phyloP scores from a whole-genome alignment of 2,113 vertebrate genomes.

The Forbesichthys agassizii region DNA sequence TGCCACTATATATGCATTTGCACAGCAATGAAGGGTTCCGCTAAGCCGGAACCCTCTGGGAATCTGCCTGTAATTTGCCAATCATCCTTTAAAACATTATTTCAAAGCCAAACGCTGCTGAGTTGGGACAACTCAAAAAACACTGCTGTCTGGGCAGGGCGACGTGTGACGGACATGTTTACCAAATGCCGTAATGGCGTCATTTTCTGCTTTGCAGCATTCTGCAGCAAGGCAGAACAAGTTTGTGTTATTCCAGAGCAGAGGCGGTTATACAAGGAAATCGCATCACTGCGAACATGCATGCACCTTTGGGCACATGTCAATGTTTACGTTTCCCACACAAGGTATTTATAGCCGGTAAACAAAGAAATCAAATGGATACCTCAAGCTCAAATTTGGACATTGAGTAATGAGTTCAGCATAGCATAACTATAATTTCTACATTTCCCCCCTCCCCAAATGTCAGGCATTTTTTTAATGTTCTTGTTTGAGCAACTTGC shows the following conservation, averaged over 20 bases:
- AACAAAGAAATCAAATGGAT: slow-evolving; percentile 32
- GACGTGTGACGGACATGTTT: slow-evolving; percentile 76
- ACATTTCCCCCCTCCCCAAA: neutral
- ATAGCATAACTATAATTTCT: neutral
- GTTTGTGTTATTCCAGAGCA: slow-evolving; percentile 72
- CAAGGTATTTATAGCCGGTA: slow-evolving; percentile 67
- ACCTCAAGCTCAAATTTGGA: slow-evolving; percentile 9
- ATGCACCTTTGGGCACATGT: slow-evolving; percentile 44
- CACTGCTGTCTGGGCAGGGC: slow-evolving; percentile 19
- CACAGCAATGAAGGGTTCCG: slow-evolving; percentile 37
- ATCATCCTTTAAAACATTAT: slow-evolving; percentile 52
- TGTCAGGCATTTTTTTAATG: neutral
- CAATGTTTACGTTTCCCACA: slow-evolving; percentile 71
- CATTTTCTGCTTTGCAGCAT: slow-evolving; percentile 76
- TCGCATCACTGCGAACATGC: slow-evolving; percentile 21
- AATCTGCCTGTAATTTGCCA: slow-evolving; percentile 14
- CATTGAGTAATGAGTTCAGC: slow-evolving; percentile 1
- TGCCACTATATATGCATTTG: slow-evolving; percentile 32
- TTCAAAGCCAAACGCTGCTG: slow-evolving; percentile 24
- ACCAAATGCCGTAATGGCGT: slow-evolving; percentile 65
- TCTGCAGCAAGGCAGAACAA: slow-evolving; percentile 72
- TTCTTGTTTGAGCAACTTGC: neutral
- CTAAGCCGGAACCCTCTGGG: slow-evolving; percentile 14
- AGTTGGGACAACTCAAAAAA: neutral
- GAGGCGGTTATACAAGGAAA: slow-evolving; percentile 52